These are phyloP conservation scores for Vulpes vulpes DNA, from an alignment of 2,113 vertebrate genomes.

Conservation along the genomic window DNA sequence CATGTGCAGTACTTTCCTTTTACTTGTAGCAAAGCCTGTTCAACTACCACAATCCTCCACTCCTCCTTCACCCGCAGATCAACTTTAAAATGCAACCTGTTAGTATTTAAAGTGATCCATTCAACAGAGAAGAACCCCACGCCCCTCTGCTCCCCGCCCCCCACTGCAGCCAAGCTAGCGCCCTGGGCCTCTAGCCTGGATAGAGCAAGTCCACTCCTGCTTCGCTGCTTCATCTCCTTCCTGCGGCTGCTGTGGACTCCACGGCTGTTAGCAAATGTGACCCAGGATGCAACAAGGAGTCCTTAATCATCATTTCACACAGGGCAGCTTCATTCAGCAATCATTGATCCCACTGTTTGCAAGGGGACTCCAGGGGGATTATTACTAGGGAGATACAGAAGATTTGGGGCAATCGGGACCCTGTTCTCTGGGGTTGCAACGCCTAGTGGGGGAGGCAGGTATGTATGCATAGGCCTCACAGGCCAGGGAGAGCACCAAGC, in stretches of 20 bases:
- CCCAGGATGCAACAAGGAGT: background rate
- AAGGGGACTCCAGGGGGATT: background rate
- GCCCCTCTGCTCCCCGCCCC: too few relatives aligned
- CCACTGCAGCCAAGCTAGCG: background rate
- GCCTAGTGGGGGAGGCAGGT: too few relatives aligned
- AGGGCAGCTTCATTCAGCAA: background rate
- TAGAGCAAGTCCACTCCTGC: background rate
- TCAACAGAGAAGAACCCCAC: background rate
- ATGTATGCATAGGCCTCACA: fast-evolving
- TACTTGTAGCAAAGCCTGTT: background rate
- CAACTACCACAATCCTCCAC: background rate
- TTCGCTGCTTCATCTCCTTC: background rate
- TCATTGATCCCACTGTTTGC: background rate
- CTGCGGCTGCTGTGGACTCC: background rate
- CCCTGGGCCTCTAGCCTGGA: background rate
- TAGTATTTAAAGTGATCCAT: conserved; percentile 52
- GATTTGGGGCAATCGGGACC: background rate
- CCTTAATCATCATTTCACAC: background rate
- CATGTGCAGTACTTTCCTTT: background rate
- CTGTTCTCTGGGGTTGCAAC: background rate
- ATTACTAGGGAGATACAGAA: background rate
- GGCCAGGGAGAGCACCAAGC: background rate
- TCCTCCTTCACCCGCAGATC: background rate
- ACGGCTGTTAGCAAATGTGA: background rate
- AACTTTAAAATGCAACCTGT: conserved; percentile 12